Percentiles rank a stretch among this genome's conserved stretches.
These are phyloP conservation scores for Corbicula japonica DNA, from an alignment of 2,888 invertebrate genomes.

Conservation along the genomic window DNA sequence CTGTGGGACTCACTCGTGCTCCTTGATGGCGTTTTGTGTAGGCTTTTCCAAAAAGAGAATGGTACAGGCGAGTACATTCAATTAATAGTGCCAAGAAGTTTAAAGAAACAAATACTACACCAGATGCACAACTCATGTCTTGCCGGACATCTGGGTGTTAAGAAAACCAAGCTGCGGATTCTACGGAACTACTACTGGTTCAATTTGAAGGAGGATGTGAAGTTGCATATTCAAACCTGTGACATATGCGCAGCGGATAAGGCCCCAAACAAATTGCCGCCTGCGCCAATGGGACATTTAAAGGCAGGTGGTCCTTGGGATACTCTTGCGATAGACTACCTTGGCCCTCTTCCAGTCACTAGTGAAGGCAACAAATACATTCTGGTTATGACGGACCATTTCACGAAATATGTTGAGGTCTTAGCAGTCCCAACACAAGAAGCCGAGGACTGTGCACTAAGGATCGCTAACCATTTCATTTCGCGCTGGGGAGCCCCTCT, in stretches of 20 bases:
- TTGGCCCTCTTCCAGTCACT: no score
- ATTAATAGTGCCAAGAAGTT: background rate
- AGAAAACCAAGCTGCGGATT: background rate
- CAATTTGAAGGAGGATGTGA: slow-evolving; percentile 7
- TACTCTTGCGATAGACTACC: no score
- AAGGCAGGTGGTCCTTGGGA: background rate
- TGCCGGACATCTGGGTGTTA: slow-evolving; percentile 5
- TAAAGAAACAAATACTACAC: no score
- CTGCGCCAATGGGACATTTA: background rate
- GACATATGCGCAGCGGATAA: slow-evolving; percentile 1
- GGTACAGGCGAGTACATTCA: background rate
- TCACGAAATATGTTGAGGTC: no score
- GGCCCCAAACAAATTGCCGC: slow-evolving; percentile 2
- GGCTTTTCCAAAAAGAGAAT: background rate
- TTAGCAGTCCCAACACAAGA: no score
- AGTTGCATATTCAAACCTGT: background rate
- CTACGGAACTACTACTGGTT: slow-evolving; percentile 1
- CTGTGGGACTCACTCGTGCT: background rate
- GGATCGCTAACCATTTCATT: background rate
- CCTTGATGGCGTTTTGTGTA: background rate
- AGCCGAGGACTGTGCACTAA: no score
- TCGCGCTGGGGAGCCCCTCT: background rate
- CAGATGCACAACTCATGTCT: background rate
- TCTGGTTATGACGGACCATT: no score
- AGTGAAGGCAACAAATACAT: no score